These are phyloP conservation scores for Eriosoma lanigerum DNA, from an alignment of 1,140 invertebrate genomes.

Conservation along the genomic window DNA sequence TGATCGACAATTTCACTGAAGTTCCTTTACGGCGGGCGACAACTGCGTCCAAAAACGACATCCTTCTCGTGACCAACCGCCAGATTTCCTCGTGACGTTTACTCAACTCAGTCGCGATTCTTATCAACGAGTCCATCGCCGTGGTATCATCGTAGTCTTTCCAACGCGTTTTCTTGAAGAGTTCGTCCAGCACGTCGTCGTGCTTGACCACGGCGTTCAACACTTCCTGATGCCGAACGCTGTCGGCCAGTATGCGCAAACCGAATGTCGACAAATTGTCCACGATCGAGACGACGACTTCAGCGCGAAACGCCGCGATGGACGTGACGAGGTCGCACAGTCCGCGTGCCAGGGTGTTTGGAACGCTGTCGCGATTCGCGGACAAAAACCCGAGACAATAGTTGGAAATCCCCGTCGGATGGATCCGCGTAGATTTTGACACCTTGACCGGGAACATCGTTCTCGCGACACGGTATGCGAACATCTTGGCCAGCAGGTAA, in stretches of 20 bases:
- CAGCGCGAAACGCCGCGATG: not conserved
- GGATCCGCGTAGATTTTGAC: not conserved
- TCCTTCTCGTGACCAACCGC: not conserved
- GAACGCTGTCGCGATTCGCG: not conserved
- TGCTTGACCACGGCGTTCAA: not conserved
- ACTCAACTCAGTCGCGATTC: not conserved
- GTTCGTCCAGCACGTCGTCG: not conserved
- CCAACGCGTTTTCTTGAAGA: constrained; percentile 1
- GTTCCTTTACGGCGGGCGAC: not conserved
- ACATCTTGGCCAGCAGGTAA: constrained; percentile 40
- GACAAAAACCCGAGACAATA: constrained; percentile 20
- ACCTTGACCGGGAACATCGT: constrained; percentile 20
- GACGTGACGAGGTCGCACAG: not conserved
- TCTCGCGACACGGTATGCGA: not conserved
- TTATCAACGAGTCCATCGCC: not conserved
- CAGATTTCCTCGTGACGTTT: not conserved
- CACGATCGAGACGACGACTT: not conserved
- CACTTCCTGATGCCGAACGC: not conserved
- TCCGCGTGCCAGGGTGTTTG: not conserved
- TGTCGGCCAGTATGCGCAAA: not conserved
- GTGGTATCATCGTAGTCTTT: not conserved
- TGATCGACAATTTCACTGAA: not conserved
- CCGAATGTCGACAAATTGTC: not conserved
- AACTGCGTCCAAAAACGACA: not conserved
- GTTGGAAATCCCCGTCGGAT: not conserved